phyloP scores from a whole-genome alignment of 2,888 invertebrate species.

The Eutolmus rufibarbis region DNA sequence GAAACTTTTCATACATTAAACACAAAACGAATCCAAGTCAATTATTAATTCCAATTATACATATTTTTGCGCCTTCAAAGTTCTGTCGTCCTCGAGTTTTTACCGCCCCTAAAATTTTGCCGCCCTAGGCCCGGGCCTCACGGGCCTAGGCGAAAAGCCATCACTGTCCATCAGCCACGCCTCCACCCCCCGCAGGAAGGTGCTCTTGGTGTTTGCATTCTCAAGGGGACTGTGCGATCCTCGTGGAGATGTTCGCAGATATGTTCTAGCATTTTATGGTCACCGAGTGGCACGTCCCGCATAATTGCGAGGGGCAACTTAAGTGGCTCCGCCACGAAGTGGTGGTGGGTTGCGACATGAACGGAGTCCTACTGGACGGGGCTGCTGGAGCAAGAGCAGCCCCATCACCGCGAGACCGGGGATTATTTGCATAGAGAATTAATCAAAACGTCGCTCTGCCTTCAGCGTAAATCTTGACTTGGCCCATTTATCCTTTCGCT shows the following conservation, averaged over 20 bases:
- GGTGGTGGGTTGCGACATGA: not conserved
- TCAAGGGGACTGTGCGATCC: not conserved
- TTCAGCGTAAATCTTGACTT: not conserved
- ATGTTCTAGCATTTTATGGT: not conserved
- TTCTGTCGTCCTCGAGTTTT: no score
- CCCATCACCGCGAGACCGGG: not conserved
- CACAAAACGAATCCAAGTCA: no score
- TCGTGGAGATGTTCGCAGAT: not conserved
- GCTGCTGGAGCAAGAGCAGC: not conserved
- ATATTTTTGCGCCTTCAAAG: no score
- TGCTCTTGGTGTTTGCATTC: not conserved
- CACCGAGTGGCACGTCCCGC: not conserved
- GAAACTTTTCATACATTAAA: no score
- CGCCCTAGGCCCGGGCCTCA: no score
- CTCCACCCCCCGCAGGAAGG: not conserved
- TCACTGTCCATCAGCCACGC: not conserved
- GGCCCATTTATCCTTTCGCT: not conserved
- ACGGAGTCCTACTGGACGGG: not conserved
- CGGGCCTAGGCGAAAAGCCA: no score
- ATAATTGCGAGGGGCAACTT: not conserved
- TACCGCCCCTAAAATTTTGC: no score
- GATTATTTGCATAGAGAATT: constrained; percentile 11
- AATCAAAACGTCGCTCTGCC: not conserved
- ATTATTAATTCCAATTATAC: no score
- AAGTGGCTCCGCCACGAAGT: not conserved